These are phyloP conservation scores for Sialia sialis DNA, from an alignment of 2,113 vertebrate genomes.

Conservation along the genomic window DNA sequence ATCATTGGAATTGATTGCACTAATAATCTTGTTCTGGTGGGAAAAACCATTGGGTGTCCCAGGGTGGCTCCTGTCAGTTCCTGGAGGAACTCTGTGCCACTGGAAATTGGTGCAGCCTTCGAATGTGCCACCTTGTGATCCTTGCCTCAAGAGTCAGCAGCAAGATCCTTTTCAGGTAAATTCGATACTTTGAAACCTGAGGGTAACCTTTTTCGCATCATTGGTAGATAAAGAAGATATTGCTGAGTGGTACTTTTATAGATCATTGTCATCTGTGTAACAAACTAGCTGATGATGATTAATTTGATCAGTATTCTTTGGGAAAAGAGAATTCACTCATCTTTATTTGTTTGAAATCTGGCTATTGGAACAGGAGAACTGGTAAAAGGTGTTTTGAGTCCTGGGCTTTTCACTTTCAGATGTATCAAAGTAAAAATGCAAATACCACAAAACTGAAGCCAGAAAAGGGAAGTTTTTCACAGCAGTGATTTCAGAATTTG, in stretches of 20 bases:
- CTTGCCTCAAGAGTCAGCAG: not conserved
- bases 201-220: not conserved
- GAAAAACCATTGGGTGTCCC: not conserved
- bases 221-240: not conserved
- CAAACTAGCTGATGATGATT: not conserved
- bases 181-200: not conserved
- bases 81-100: not conserved
- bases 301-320: not conserved
- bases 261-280: not conserved
- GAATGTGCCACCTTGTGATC: rapidly evolving
- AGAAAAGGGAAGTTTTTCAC: not conserved
- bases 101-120: not conserved
- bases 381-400: not conserved
- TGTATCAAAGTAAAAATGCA: not conserved
- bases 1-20: not conserved
- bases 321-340: not conserved
- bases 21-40: not conserved
- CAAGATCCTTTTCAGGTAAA: not conserved
- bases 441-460: not conserved
- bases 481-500: not conserved
- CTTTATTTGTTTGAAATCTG: not conserved
- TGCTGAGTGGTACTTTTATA: not conserved
- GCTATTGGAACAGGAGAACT: not conserved
- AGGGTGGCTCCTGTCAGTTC: not conserved
- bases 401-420: not conserved